These are phyloP conservation scores for Abrostola triplasia DNA, from an alignment of 2,888 invertebrate species.

Conservation along the genomic window DNA sequence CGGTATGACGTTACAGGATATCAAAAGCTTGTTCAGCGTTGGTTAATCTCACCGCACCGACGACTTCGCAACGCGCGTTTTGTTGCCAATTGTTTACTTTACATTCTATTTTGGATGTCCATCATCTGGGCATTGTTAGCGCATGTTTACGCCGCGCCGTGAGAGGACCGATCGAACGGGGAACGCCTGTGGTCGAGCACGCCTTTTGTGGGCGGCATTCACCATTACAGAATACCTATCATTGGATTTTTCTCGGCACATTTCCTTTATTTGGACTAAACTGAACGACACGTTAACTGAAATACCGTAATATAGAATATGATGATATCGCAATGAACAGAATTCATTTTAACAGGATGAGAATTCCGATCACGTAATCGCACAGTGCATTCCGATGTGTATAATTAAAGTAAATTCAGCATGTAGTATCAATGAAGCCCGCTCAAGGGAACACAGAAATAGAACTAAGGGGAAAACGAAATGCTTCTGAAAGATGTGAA, in stretches of 20 bases:
- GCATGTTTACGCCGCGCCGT: slow-evolving; percentile 73
- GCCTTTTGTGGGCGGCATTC: slow-evolving; percentile 70
- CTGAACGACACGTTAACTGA: slow-evolving; percentile 4
- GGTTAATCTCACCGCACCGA: slow-evolving; percentile 77
- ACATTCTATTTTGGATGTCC: slow-evolving; percentile 86
- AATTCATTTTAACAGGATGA: slow-evolving; percentile 60
- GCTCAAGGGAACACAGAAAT: slow-evolving; percentile 70
- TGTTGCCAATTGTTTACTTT: slow-evolving; percentile 85
- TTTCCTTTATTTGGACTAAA: slow-evolving; percentile 1
- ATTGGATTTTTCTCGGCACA: slow-evolving; percentile 16
- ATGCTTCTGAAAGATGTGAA: slow-evolving; percentile 60
- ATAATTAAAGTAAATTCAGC: slow-evolving; percentile 63
- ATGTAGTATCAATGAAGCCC: slow-evolving; percentile 72
- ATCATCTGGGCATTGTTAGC: slow-evolving; percentile 88
- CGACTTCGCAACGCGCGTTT: slow-evolving; percentile 77
- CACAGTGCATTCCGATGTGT: slow-evolving; percentile 67
- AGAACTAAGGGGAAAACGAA: slow-evolving; percentile 65
- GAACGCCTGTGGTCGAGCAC: slow-evolving; percentile 67
- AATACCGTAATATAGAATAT: slow-evolving; percentile 3
- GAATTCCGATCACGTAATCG: slow-evolving; percentile 65
- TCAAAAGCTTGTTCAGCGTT: slow-evolving; percentile 68
- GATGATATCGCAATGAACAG: slow-evolving; percentile 29
- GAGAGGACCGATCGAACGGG: slow-evolving; percentile 66
- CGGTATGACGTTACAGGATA: slow-evolving; percentile 62
- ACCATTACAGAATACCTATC: slow-evolving; percentile 31